Evolutionary conservation across 2,797 vertebrate species (phyloP).

Genomic region (Manis crassicaudata): DNA sequence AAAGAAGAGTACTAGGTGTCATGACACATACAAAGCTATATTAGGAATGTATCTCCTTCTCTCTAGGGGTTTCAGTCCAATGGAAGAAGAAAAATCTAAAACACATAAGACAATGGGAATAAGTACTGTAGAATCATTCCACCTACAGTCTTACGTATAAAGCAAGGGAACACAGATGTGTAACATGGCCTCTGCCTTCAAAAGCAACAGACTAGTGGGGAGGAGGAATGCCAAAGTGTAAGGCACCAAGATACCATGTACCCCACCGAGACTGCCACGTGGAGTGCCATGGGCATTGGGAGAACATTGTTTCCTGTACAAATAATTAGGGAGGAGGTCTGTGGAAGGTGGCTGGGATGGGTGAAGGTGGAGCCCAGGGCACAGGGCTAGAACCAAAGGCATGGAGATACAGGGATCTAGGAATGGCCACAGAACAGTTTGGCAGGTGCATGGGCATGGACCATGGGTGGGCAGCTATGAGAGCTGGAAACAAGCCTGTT

Average conservation of each 20-base stretch:
- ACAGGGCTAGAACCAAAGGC: background rate
- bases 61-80: background rate
- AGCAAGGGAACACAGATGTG: background rate
- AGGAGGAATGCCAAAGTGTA: background rate
- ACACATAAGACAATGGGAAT: accelerated
- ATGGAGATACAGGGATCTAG: background rate
- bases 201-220: background rate
- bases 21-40: background rate
- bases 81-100: background rate
- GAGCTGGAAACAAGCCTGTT: background rate
- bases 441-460: background rate
- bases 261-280: background rate
- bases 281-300: background rate
- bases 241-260: background rate
- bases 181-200: background rate
- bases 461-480: background rate
- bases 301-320: accelerated
- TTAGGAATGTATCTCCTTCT: background rate
- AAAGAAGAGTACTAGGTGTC: background rate
- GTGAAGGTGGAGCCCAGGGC: background rate
- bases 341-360: background rate
- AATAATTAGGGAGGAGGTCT: background rate
- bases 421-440: background rate
- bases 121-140: background rate
- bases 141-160: background rate